These are phyloP conservation scores for Telmatochromis sp. DNA, from an alignment of 2,113 vertebrate genomes.

Conservation along the genomic window DNA sequence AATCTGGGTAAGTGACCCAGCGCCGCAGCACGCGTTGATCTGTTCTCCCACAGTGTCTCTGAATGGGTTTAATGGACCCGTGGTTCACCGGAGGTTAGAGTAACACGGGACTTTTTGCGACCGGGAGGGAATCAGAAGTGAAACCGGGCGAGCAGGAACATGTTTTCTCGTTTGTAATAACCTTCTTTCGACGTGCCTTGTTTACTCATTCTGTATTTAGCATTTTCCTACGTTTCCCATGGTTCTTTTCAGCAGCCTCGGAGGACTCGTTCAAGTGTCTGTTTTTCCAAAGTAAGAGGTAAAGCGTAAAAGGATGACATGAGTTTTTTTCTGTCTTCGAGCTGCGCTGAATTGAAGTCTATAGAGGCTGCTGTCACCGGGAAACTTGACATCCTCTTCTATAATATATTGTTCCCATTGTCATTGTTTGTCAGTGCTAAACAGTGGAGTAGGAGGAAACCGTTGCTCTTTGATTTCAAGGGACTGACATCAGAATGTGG, in stretches of 20 bases:
- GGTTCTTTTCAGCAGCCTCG: background rate
- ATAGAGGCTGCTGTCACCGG: constrained; percentile 23
- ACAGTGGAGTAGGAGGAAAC: background rate
- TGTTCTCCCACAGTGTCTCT: background rate
- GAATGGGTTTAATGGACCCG: background rate
- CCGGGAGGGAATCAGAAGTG: background rate
- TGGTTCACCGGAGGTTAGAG: background rate
- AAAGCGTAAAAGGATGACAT: background rate
- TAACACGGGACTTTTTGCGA: background rate
- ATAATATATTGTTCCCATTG: constrained; percentile 25
- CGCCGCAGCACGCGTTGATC: background rate
- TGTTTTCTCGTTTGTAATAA: background rate
- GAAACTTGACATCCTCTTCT: constrained; percentile 26
- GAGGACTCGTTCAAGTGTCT: background rate
- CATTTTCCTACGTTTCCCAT: background rate
- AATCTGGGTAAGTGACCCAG: constrained; percentile 29
- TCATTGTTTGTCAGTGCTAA: constrained; percentile 32
- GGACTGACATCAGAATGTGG: constrained; percentile 7
- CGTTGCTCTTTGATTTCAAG: background rate
- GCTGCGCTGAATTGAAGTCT: constrained; percentile 18
- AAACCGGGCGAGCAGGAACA: background rate
- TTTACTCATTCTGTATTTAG: background rate
- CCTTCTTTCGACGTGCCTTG: background rate
- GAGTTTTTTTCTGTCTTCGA: background rate
- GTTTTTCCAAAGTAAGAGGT: background rate